Evolutionary conservation across 2,888 invertebrate species (phyloP).

Genomic region (Pseudococcus jackbeardsleyi): DNA sequence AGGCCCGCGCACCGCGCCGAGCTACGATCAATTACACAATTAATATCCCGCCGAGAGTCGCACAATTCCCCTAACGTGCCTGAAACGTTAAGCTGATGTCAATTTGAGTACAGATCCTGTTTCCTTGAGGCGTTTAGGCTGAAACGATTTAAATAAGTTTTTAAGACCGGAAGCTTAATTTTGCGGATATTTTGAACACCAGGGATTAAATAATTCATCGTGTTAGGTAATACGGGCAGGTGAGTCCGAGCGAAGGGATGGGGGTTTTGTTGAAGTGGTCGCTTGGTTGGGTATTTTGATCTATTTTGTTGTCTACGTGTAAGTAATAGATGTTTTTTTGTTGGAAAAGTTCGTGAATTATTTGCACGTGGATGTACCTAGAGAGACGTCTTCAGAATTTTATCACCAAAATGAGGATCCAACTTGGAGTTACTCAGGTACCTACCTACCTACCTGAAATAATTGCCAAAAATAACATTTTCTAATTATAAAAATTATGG

Average conservation of each 20-base stretch:
- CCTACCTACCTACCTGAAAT: too few relatives aligned
- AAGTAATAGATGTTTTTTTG: too few relatives aligned
- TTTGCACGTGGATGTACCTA: not conserved
- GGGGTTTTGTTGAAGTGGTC: not conserved
- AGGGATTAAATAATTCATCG: not conserved
- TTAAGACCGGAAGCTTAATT: not conserved
- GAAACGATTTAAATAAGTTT: conserved; percentile 29
- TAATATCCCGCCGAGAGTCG: conserved; percentile 19
- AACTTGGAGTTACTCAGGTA: too few relatives aligned
- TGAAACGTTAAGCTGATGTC: conserved; percentile 41
- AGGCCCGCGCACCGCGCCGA: not conserved
- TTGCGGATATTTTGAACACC: not conserved
- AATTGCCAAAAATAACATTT: too few relatives aligned
- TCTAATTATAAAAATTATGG: too few relatives aligned
- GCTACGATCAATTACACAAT: conserved; percentile 41
- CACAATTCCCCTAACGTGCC: not conserved
- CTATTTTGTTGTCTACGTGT: not conserved
- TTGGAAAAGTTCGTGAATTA: too few relatives aligned
- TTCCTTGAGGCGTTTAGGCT: not conserved
- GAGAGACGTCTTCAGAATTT: not conserved
- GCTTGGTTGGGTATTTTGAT: not conserved
- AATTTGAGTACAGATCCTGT: conserved; percentile 31
- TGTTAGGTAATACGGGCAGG: not conserved
- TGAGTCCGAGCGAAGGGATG: not conserved
- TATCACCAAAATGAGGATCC: not conserved